Evolutionary conservation across 1,140 invertebrate genomes (phyloP).

Genomic region (Lepidurus apus): DNA sequence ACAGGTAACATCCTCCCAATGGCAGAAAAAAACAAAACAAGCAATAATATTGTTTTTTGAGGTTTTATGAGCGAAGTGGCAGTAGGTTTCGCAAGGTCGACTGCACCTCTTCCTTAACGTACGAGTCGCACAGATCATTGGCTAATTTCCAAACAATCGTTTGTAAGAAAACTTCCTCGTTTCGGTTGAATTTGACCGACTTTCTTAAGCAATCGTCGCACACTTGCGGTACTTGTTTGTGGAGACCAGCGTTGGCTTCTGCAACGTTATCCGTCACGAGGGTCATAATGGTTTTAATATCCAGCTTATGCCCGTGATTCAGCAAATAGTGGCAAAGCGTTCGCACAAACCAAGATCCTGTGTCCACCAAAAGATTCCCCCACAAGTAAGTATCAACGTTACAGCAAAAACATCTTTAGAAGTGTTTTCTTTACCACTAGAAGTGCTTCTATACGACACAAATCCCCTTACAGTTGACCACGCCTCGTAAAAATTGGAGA

Average conservation of each 20-base stretch:
- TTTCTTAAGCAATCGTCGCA: not conserved
- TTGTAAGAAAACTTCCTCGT: not conserved
- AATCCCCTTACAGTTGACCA: constrained; percentile 25
- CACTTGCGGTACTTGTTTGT: not conserved
- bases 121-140: not conserved
- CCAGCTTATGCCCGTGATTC: not conserved
- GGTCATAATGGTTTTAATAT: constrained; percentile 1
- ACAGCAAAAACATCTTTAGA: too few relatives aligned
- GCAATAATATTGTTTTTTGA: too few relatives aligned
- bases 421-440: not conserved
- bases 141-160: not conserved
- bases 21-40: too few relatives aligned
- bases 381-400: too few relatives aligned
- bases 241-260: not conserved
- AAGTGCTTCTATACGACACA: constrained; percentile 23
- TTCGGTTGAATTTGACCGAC: not conserved
- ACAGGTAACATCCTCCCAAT: too few relatives aligned
- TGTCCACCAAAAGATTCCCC: too few relatives aligned
- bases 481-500: constrained; percentile 24
- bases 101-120: not conserved
- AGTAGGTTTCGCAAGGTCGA: too few relatives aligned
- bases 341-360: not conserved
- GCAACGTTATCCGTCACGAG: not conserved
- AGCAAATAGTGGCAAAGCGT: not conserved
- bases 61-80: too few relatives aligned